Evolutionary conservation across 1,140 invertebrate species (phyloP), one percentile per base, ranked within the genome.

Genomic region (Bombus picipes): DNA sequence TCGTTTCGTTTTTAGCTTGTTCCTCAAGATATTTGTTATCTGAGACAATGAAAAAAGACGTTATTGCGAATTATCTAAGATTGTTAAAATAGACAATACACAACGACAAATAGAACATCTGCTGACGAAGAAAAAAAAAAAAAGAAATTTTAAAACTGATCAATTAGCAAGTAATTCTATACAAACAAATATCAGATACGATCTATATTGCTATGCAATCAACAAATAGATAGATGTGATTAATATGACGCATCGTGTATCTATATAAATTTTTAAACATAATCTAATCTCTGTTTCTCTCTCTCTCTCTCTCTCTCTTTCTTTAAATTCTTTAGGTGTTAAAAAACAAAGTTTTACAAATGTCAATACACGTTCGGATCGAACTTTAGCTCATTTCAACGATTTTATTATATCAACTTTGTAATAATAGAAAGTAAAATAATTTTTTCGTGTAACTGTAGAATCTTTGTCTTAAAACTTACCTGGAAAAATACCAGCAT

Each of bases 401-500:
- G 47, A 53, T 53, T 8, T 53, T 53, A 3, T 53, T 22, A 8
- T 28, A 28, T 59, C 57, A 9, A 59, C 25, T 12, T 62, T 62
- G 22, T 4, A 10, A 12, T 10, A 5, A 62, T 12, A 62, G 10
- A n/a, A n/a, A 62, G 4, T 62, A n/a, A 62, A n/a, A 62, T n/a
- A 10, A 22, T 22, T 1, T 5, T 13, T 13, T 28, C 59, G 28
- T n/a, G 12, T 13, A 62, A 13, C 10, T n/a, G 4, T 70, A 25
- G 25, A 70, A 70, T 37, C 25, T 53, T 13, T 0, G 5, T 25
- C 25, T 12, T 43, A 2, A 28, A 12, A 68, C 62, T 15, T 86
- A 85, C 85, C 79, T 85, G 81, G 39, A 79, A 57, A 12, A n/a
- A 73, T 18, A 76, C 86, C 18, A 94, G 70, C 47, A 92, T 62